These are phyloP conservation scores for Nymphalis io DNA, from an alignment of 1,140 invertebrate genomes.

Conservation along the genomic window DNA sequence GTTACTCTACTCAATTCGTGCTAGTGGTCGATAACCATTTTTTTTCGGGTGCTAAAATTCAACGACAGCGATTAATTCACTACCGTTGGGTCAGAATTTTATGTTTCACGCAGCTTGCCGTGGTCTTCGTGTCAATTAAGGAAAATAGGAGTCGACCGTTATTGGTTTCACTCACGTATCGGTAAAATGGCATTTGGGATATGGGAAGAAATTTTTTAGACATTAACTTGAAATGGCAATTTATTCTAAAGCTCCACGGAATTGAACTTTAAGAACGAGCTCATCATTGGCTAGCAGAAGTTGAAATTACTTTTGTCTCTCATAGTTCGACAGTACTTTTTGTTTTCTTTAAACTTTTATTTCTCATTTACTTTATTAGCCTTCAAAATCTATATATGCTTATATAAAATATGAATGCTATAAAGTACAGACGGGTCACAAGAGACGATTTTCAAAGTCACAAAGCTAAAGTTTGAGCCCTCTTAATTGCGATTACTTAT, in stretches of 20 bases:
- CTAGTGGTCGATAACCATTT: constrained; percentile 30
- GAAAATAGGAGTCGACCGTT: constrained; percentile 26
- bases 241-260: neutral
- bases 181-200: constrained; percentile 12
- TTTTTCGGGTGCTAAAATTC: constrained; percentile 29
- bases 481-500: constrained; percentile 1
- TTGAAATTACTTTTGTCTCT: constrained; percentile 2
- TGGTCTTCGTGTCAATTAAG: constrained; percentile 38
- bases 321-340: neutral
- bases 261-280: neutral
- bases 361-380: neutral
- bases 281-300: neutral
- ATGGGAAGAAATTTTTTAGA: constrained; percentile 12
- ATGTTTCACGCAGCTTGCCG: constrained; percentile 26
- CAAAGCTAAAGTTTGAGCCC: neutral
- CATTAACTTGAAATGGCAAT: neutral
- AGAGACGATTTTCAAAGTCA: neutral
- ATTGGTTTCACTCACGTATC: constrained; percentile 26
- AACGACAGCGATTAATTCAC: constrained; percentile 32
- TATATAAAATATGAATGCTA: neutral
- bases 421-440: neutral
- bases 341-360: neutral
- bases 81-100: constrained; percentile 26
- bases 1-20: constrained; percentile 21
- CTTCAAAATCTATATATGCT: too few species aligned